Evolutionary conservation across 2,888 invertebrate species (phyloP).

Genomic region (Eupithecia insigniata): DNA sequence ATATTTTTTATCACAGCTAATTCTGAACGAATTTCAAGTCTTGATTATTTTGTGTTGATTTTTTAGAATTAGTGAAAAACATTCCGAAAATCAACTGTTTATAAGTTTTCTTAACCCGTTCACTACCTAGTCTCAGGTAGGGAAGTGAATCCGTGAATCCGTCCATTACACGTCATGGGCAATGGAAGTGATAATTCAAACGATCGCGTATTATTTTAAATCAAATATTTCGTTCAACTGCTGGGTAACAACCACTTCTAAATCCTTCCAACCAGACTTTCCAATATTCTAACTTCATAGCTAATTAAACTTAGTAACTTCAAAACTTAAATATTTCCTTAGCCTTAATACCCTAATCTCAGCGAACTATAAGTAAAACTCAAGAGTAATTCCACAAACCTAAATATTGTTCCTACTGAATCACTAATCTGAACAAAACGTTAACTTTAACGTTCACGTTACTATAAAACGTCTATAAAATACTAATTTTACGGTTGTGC

Average conservation of each 20-base stretch:
- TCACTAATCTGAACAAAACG: constrained; percentile 45
- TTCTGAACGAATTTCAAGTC: no score
- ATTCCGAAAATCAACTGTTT: no score
- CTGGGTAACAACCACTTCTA: not conserved
- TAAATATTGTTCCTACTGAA: constrained; percentile 28
- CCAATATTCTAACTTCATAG: no score
- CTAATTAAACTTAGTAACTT: no score
- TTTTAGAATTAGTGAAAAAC: no score
- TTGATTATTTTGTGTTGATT: no score
- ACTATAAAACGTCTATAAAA: constrained; percentile 58
- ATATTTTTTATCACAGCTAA: no score
- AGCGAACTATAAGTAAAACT: not conserved
- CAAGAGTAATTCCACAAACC: constrained; percentile 13
- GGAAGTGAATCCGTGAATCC: no score
- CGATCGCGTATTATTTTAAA: not conserved
- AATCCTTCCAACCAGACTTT: not conserved
- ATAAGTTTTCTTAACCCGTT: no score
- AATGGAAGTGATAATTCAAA: not conserved
- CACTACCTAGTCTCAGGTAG: no score
- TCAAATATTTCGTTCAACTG: not conserved
- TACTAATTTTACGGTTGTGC: constrained; percentile 44
- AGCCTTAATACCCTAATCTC: not conserved
- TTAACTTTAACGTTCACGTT: constrained; percentile 46
- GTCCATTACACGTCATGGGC: no score
- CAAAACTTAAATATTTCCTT: not conserved